Evolutionary conservation across 2,888 invertebrate genomes (phyloP).

Genomic region (Pammene aurita): DNA sequence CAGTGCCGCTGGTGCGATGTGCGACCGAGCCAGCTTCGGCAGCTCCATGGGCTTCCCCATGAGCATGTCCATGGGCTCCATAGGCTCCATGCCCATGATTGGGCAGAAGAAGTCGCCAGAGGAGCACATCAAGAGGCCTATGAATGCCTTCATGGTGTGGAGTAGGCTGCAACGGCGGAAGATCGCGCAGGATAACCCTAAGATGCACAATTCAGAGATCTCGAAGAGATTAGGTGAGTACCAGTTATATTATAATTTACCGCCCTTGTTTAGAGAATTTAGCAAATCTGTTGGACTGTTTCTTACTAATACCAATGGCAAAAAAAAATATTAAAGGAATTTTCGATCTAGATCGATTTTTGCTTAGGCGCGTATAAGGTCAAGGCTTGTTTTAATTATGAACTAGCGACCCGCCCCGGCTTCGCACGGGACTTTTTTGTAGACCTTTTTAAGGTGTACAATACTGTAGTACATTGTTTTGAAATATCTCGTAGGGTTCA

Average conservation of each 20-base stretch:
- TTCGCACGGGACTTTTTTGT: too few species aligned
- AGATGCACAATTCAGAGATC: conserved; percentile 99
- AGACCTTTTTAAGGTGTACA: too few species aligned
- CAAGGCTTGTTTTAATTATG: too few species aligned
- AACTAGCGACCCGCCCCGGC: too few species aligned
- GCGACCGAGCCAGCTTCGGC: conserved; percentile 85
- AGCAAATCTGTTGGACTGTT: too few species aligned
- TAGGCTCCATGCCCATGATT: conserved; percentile 78
- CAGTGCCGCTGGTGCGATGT: conserved; percentile 90
- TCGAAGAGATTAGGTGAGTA: conserved; percentile 94
- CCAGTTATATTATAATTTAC: neutral
- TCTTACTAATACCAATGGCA: too few species aligned
- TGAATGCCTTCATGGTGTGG: conserved; percentile 99
- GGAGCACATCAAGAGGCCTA: conserved; percentile 97
- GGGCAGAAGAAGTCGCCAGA: conserved; percentile 86
- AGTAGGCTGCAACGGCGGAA: conserved; percentile 95
- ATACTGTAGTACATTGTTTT: too few species aligned
- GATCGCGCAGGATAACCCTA: conserved; percentile 98
- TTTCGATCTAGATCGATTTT: too few species aligned
- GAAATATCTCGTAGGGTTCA: too few species aligned
- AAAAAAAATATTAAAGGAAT: too few species aligned
- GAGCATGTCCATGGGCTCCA: conserved; percentile 83
- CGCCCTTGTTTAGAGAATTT: neutral
- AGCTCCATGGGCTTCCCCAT: conserved; percentile 84
- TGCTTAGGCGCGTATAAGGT: too few species aligned